A percentile compares a stretch with the other conserved stretches of the same genome.
These are phyloP conservation scores for Archips xylosteana DNA, from an alignment of 2,888 invertebrate species.

Conservation along the genomic window DNA sequence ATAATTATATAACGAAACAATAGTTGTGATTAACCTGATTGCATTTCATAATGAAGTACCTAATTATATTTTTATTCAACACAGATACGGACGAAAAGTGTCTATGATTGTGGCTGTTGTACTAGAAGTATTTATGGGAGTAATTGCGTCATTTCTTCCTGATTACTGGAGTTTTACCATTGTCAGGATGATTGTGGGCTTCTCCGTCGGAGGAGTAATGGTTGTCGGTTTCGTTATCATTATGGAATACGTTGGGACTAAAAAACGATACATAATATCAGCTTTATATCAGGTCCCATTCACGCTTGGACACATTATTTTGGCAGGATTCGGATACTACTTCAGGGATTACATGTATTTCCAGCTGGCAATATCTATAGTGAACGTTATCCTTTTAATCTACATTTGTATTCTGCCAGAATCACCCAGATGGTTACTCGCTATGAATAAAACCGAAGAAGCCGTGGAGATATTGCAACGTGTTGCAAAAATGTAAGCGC, in stretches of 20 bases:
- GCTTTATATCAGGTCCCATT: slow-evolving; percentile 89
- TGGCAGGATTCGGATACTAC: slow-evolving; percentile 87
- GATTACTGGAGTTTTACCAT: slow-evolving; percentile 87
- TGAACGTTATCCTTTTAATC: slow-evolving; percentile 82
- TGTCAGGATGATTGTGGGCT: slow-evolving; percentile 88
- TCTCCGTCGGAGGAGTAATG: slow-evolving; percentile 92
- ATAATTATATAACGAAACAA: not conserved
- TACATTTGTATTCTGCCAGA: slow-evolving; percentile 91
- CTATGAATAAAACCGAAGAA: slow-evolving; percentile 86
- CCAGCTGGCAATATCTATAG: slow-evolving; percentile 87
- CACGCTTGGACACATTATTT: slow-evolving; percentile 87
- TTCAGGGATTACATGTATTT: slow-evolving; percentile 88
- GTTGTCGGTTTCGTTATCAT: slow-evolving; percentile 84
- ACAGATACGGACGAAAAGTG: slow-evolving; percentile 90
- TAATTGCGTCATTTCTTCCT: slow-evolving; percentile 88
- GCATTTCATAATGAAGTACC: not conserved
- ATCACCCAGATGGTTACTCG: slow-evolving; percentile 92
- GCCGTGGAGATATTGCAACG: slow-evolving; percentile 87
- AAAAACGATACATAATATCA: slow-evolving; percentile 80
- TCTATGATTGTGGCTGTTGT: slow-evolving; percentile 89
- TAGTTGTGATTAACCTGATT: not conserved
- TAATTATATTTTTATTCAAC: slow-evolving; percentile 47
- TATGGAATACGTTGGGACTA: slow-evolving; percentile 87
- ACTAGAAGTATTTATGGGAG: slow-evolving; percentile 88
- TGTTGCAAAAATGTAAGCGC: slow-evolving; percentile 84